Evolutionary conservation across 2,888 invertebrate genomes (phyloP).

Genomic region (Caenorhabditis virilis): DNA sequence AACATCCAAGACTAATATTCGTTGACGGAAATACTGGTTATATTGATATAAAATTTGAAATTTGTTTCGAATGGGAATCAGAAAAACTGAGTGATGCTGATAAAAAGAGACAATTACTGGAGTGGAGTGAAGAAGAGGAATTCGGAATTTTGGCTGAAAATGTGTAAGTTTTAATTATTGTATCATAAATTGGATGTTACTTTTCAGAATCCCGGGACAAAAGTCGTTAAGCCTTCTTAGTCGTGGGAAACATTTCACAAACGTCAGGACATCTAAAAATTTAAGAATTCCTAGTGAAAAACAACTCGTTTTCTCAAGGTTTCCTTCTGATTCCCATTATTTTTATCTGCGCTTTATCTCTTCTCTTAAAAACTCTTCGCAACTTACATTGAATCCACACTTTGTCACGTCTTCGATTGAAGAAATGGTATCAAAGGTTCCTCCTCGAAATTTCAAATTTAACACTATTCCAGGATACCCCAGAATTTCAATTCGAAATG

Average conservation of each 20-base stretch:
- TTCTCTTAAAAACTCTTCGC: conserved; percentile 23
- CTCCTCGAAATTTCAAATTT: background rate
- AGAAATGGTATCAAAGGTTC: conserved; percentile 5
- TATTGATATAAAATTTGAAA: conserved; percentile 18
- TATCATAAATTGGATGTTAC: too few relatives aligned
- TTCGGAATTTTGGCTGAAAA: conserved; percentile 28
- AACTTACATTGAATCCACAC: conserved; percentile 36
- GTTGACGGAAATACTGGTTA: conserved; percentile 14
- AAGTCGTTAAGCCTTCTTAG: too few relatives aligned
- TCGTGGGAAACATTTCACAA: conserved; percentile 11
- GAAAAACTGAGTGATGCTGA: background rate
- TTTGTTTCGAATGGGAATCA: conserved; percentile 23
- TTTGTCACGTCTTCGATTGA: conserved; percentile 10
- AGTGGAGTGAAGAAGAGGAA: conserved; percentile 18
- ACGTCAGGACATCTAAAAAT: conserved; percentile 8
- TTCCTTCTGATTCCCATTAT: conserved; percentile 29
- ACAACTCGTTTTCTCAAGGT: conserved; percentile 22
- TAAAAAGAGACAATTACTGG: conserved; percentile 8
- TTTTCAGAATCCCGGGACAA: too few relatives aligned
- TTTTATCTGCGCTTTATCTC: conserved; percentile 35
- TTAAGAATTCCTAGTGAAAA: too few relatives aligned
- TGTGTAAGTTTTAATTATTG: conserved; percentile 8
- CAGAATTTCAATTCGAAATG: conserved; percentile 19
- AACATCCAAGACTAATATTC: conserved; percentile 17
- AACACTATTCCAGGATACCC: conserved; percentile 6